Conservation (phyloP, 2,113 vertebrate species). For the Coryphaenoides rupestris region DNA sequence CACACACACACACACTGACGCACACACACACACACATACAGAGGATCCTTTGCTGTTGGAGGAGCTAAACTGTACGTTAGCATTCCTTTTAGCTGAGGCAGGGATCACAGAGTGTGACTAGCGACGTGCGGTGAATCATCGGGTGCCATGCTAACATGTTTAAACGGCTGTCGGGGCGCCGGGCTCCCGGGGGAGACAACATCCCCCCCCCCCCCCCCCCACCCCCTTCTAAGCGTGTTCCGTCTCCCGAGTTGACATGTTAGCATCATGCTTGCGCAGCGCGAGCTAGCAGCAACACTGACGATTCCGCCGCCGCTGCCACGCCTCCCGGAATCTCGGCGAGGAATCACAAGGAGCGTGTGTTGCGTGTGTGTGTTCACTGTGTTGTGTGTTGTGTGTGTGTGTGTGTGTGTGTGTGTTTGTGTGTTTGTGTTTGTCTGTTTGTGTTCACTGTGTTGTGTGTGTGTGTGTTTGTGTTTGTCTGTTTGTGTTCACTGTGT, state of each 20-base stretch:
- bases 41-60: slow-evolving; percentile 4
- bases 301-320: slow-evolving; percentile 44
- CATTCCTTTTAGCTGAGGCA: slow-evolving; percentile 7
- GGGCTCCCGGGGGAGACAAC: slow-evolving; percentile 37
- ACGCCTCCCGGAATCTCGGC: slow-evolving; percentile 55
- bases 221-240: slow-evolving; percentile 25
- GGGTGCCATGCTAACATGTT: slow-evolving; percentile 33
- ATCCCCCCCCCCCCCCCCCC: too few relatives aligned
- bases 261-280: slow-evolving; percentile 44
- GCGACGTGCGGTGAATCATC: slow-evolving; percentile 24
- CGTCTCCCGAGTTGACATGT: slow-evolving; percentile 46
- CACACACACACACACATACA: slow-evolving; percentile 1
- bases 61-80: slow-evolving; percentile 19
- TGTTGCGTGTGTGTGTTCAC: slow-evolving; percentile 20
- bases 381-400: slow-evolving; percentile 33
- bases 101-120: slow-evolving; percentile 30
- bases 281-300: slow-evolving; percentile 52
- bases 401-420: slow-evolving; percentile 33
- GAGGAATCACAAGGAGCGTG: slow-evolving; percentile 67
- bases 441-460: slow-evolving; percentile 3
- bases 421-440: slow-evolving; percentile 28
- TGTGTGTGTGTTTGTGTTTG: slow-evolving; percentile 8
- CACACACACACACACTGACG: not conserved
- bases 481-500: slow-evolving; percentile 30
- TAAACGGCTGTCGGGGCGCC: slow-evolving; percentile 49